Conservation (phyloP, 2,797 vertebrate genomes). For the Pempheris klunzingeri region DNA sequence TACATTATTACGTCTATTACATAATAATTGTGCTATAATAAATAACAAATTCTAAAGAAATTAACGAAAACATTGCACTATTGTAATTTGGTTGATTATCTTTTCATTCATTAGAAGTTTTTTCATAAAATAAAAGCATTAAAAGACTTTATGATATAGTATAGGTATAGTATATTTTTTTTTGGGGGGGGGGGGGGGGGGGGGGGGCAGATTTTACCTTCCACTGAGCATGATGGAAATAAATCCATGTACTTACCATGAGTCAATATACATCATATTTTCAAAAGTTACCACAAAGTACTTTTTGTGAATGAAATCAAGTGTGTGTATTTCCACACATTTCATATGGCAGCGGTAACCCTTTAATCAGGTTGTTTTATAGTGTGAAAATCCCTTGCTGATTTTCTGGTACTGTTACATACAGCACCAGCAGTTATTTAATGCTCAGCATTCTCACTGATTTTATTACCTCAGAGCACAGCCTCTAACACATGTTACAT, state of each 20-base stretch:
- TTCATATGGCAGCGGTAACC: slow-evolving; percentile 1
- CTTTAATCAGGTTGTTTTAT: slow-evolving; percentile 3
- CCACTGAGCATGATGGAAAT: neutral
- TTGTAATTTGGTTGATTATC: no score
- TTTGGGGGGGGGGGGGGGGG: no score
- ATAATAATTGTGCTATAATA: neutral
- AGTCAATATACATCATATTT: slow-evolving; percentile 1
- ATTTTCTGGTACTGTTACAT: neutral
- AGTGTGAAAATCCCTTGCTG: slow-evolving; percentile 12
- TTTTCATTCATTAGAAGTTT: no score
- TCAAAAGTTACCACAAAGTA: neutral
- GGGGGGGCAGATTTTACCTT: slow-evolving; percentile 13
- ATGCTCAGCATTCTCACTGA: slow-evolving; percentile 1
- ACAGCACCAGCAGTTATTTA: slow-evolving; percentile 18
- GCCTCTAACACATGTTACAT: neutral
- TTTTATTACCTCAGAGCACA: slow-evolving; percentile 24
- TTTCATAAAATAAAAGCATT: no score
- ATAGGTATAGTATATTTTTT: no score
- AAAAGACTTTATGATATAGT: no score
- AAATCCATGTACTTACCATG: slow-evolving; percentile 7
- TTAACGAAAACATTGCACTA: neutral
- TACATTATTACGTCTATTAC: neutral
- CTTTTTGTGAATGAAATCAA: neutral
- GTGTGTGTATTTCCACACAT: slow-evolving; percentile 14
- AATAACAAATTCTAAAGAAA: neutral